phyloP scores from a whole-genome alignment of 2,797 vertebrate species.

The Mus caroli region DNA sequence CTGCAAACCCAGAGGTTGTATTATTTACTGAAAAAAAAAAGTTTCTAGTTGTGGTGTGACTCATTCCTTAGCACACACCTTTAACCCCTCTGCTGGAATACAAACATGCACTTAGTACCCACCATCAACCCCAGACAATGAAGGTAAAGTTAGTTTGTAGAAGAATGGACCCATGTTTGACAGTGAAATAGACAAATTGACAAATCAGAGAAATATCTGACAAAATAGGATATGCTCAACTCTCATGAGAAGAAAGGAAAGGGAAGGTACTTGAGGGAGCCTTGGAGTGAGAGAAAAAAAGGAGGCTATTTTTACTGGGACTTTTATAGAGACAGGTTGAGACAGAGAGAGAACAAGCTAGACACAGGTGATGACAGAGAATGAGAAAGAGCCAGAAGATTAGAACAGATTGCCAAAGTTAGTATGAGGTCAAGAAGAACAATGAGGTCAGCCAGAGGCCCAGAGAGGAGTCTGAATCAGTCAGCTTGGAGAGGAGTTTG shows the following conservation, averaged over 20 bases:
- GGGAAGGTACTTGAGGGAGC: background rate
- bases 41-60: background rate
- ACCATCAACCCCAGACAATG: background rate
- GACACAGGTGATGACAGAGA: background rate
- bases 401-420: background rate
- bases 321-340: background rate
- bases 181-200: background rate
- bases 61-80: background rate
- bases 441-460: background rate
- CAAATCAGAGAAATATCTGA: background rate
- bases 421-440: background rate
- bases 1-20: background rate
- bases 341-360: background rate
- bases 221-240: background rate
- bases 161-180: background rate
- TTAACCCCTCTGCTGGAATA: background rate
- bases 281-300: background rate
- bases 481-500: background rate
- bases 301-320: background rate
- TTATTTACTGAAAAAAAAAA: background rate
- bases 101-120: background rate
- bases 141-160: background rate
- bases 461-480: background rate
- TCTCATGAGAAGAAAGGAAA: background rate
- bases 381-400: background rate